Percentiles rank a stretch among this genome's conserved stretches.
Conservation (phyloP, 2,113 vertebrate genomes). For the Bambusicola thoracicus region DNA sequence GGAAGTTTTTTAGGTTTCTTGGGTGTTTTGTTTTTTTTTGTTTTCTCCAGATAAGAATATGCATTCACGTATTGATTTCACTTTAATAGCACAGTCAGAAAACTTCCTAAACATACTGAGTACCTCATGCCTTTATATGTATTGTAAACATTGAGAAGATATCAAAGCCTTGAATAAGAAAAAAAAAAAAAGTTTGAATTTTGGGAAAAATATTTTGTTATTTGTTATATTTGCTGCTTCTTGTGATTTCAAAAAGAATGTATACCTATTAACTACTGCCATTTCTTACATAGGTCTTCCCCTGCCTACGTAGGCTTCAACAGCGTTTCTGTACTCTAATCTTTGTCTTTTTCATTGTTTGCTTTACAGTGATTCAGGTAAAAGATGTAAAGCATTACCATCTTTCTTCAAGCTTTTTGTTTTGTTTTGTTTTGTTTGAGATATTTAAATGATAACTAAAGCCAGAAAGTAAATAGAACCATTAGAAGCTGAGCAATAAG, state of each 20-base stretch:
- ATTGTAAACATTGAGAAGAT: not conserved
- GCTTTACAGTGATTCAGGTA: not conserved
- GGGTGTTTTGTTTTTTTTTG: not conserved
- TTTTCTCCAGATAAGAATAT: not conserved
- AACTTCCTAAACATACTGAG: not conserved
- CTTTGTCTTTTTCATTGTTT: not conserved
- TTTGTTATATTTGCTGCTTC: not conserved
- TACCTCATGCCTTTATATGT: not conserved
- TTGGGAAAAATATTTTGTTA: not conserved
- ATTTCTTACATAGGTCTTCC: not conserved
- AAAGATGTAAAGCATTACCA: not conserved
- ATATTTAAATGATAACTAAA: not conserved
- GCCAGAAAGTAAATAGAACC: not conserved
- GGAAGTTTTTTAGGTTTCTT: not conserved
- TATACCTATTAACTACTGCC: not conserved
- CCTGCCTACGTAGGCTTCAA: not conserved
- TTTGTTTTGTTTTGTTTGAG: not conserved
- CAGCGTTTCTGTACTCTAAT: not conserved
- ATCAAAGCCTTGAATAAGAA: not conserved
- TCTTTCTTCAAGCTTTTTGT: not conserved
- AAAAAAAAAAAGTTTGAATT: not conserved
- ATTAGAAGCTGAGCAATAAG: not conserved
- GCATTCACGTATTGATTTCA: not conserved
- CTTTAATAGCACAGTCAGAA: not conserved
- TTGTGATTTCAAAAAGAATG: not conserved